Base-by-base conservation (phyloP, 2,888 invertebrate genomes). In the Pseudococcus jackbeardsleyi region DNA sequence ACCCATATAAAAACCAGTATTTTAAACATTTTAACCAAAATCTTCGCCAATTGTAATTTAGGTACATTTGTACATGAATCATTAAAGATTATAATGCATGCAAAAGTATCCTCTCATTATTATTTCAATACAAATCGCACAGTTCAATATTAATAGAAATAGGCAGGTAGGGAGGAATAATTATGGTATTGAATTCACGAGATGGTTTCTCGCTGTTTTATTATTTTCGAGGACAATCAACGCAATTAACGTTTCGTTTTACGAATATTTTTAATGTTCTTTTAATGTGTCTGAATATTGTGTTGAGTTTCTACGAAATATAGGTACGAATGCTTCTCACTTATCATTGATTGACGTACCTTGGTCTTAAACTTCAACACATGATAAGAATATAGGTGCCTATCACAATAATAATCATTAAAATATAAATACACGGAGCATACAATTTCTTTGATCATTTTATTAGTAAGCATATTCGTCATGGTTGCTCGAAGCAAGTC, bases 1-100 rank as follows among this genome's bases (percentile, higher is more conserved):
- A 68, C 68, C 68, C 26, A 68, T 6, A 26, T 72, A 72, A 72
- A 72, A 33, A 33, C 72, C 33, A 72, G 72, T 72, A 72, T 72
- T 72, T 72, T 72, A 2, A 15, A 26, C 68, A 19, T 68, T 68
- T 68, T 26, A 68, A 33, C 33, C 15, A 72, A 72, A 72, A 72
- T 72, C n/a, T 33, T 72, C 26, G 33, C 72, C n/a, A 72, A 33
- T 17, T 33, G 72, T 72, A 33, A 33, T 17, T 26, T 26, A 26
- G 1, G 33, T 54, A n/a, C 15, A 4, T 50, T 19, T 26, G 26
- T 22, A 68, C 9, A 68, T 68, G 26, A 22, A 26, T 68, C 68
- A 68, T 26, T 68, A 68, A 68, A 68, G 11, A 26, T 68, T 12
- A 26, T 68, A 12, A 68, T 68, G 22, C 22, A 68, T 68, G 4